These are phyloP conservation scores for Tetramorium simillimum DNA, from an alignment of 1,140 invertebrate species.

Conservation along the genomic window DNA sequence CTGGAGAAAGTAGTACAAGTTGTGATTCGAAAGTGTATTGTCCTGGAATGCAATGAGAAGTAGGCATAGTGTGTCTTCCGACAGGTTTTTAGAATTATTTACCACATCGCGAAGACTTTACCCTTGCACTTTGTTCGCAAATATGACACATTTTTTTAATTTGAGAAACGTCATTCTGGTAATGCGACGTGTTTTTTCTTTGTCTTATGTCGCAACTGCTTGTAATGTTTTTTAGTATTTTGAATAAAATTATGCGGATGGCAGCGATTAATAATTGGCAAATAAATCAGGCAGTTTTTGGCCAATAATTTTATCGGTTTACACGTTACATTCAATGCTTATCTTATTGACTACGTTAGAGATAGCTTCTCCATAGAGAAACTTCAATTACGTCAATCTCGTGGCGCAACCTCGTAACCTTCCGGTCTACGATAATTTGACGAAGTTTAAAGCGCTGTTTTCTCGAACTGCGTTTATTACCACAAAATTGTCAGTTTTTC, in stretches of 20 bases:
- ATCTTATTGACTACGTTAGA: neutral
- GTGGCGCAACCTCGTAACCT: constrained; percentile 5
- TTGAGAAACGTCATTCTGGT: neutral
- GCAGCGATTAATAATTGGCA: neutral
- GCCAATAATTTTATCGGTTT: neutral
- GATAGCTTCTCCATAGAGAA: neutral
- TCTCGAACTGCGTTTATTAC: neutral
- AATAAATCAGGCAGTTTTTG: neutral
- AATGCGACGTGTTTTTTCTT: neutral
- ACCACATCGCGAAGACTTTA: constrained; percentile 16
- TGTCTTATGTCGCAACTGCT: neutral
- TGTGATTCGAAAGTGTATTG: constrained; percentile 11
- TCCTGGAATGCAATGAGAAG: constrained; percentile 16
- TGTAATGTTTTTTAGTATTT: neutral
- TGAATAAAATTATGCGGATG: neutral
- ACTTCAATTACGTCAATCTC: neutral
- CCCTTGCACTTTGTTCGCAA: constrained; percentile 15
- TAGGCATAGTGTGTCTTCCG: neutral
- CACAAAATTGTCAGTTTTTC: neutral
- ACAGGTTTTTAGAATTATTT: neutral
- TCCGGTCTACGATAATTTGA: neutral
- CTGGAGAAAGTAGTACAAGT: constrained; percentile 38
- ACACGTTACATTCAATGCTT: neutral
- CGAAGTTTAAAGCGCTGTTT: constrained; percentile 24
- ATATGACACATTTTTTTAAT: neutral